Evolutionary conservation across 2,797 vertebrate genomes (phyloP).

Genomic region (Tenualosa thibaudeaui): DNA sequence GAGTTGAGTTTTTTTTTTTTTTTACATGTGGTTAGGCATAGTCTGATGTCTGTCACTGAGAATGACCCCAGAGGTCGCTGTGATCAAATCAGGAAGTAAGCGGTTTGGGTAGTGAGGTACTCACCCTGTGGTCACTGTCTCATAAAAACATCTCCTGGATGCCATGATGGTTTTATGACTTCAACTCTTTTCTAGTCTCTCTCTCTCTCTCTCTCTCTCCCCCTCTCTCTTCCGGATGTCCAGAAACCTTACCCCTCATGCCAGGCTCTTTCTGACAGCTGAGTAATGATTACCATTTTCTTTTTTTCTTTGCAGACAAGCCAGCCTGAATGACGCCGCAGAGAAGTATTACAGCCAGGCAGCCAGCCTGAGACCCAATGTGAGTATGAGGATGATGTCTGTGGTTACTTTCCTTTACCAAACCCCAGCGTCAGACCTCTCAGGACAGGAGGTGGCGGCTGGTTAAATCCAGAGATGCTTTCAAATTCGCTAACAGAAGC

Average conservation of each 20-base stretch:
- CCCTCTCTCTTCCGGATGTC: neutral
- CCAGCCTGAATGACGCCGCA: slow-evolving; percentile 94
- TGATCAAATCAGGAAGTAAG: neutral
- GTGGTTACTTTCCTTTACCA: neutral
- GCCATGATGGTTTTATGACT: neutral
- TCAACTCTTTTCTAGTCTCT: neutral
- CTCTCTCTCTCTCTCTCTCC: neutral
- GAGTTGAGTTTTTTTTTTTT: neutral
- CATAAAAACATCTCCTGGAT: neutral
- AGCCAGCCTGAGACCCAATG: slow-evolving; percentile 90
- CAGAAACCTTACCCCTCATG: neutral
- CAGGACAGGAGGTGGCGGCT: neutral
- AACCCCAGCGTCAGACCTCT: neutral
- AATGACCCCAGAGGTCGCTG: neutral
- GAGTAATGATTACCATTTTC: slow-evolving; percentile 28
- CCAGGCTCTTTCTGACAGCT: neutral
- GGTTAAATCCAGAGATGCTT: too few species aligned
- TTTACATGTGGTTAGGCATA: neutral
- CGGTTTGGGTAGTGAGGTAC: neutral
- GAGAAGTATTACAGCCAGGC: slow-evolving; percentile 95
- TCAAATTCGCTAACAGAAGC: too few species aligned
- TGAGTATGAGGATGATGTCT: slow-evolving; percentile 76
- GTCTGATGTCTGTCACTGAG: neutral
- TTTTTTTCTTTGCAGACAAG: slow-evolving; percentile 82
- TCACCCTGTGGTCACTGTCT: neutral